phyloP scores from a whole-genome alignment of 2,113 vertebrate genomes.

The Gadus macrocephalus region DNA sequence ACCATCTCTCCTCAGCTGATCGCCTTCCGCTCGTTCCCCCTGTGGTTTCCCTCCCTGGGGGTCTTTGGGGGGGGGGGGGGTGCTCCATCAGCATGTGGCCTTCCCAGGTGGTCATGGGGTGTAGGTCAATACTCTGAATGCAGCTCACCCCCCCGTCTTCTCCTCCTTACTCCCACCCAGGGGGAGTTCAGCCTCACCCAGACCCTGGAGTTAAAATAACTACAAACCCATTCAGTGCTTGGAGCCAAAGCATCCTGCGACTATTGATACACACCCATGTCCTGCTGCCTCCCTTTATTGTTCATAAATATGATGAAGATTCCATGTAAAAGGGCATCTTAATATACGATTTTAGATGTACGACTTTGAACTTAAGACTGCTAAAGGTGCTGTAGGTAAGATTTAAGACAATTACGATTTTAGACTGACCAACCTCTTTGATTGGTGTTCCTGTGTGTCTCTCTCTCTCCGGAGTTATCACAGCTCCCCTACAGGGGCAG shows the following conservation, averaged over 20 bases:
- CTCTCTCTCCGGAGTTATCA: too few species aligned
- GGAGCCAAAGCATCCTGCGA: slow-evolving; percentile 37
- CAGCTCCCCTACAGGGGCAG: too few species aligned
- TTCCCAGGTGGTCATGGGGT: slow-evolving; percentile 44
- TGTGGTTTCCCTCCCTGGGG: slow-evolving; percentile 25
- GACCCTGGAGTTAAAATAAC: slow-evolving; percentile 6
- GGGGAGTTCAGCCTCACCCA: neutral
- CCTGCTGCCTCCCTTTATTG: slow-evolving; percentile 17
- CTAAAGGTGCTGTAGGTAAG: too few species aligned
- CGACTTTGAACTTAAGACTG: too few species aligned
- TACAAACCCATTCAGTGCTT: slow-evolving; percentile 10
- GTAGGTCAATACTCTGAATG: slow-evolving; percentile 48
- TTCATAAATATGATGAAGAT: slow-evolving; percentile 47
- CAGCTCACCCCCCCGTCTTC: slow-evolving; percentile 17
- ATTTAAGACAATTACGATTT: too few species aligned
- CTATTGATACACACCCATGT: slow-evolving; percentile 52
- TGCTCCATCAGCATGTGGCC: slow-evolving; percentile 47
- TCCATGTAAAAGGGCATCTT: slow-evolving; percentile 11
- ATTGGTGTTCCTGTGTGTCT: too few species aligned
- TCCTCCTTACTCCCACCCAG: slow-evolving; percentile 19
- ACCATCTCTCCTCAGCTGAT: slow-evolving; percentile 39
- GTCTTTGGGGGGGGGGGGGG: slow-evolving; percentile 11
- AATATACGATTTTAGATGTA: neutral
- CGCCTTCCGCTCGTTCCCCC: neutral
- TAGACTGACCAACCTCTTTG: too few species aligned